Conservation (phyloP, 2,888 invertebrate genomes). For the Agonopterix alstromeriana region DNA sequence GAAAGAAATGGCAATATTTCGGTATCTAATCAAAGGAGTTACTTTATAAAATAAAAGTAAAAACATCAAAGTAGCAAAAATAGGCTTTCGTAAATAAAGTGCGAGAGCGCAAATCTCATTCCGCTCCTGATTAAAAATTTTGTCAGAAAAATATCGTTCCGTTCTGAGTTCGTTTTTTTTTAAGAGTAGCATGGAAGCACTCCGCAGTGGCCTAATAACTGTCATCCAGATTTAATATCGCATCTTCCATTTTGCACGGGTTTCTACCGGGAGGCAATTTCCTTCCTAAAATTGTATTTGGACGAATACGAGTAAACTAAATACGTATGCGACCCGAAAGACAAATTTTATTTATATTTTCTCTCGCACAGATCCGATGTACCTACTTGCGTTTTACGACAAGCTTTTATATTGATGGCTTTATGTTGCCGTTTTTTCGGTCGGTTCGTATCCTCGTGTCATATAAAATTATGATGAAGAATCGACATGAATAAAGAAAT, state of each 20-base stretch:
- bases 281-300: conserved; percentile 71
- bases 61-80: neutral
- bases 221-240: conserved; percentile 73
- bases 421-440: conserved; percentile 26
- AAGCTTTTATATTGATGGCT: conserved; percentile 47
- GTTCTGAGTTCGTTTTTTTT: conserved; percentile 42
- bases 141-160: conserved; percentile 42
- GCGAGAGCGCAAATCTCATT: conserved; percentile 15
- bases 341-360: conserved; percentile 66
- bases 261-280: conserved; percentile 62
- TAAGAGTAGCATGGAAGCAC: conserved; percentile 31
- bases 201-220: conserved; percentile 63
- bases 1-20: too few species aligned
- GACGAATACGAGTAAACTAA: conserved; percentile 65
- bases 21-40: too few species aligned
- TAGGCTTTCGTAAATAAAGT: neutral
- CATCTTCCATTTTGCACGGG: conserved; percentile 64
- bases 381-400: conserved; percentile 38
- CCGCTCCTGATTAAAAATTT: conserved; percentile 31
- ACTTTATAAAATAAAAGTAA: too few species aligned
- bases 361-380: conserved; percentile 12
- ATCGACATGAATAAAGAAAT: conserved; percentile 2
- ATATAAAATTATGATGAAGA: neutral
- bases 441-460: conserved; percentile 12
- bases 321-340: conserved; percentile 62